Percentiles rank a stretch among this genome's conserved stretches.
Evolutionary conservation across 2,113 vertebrate species (phyloP).

Genomic region (Peromyscus maniculatus): DNA sequence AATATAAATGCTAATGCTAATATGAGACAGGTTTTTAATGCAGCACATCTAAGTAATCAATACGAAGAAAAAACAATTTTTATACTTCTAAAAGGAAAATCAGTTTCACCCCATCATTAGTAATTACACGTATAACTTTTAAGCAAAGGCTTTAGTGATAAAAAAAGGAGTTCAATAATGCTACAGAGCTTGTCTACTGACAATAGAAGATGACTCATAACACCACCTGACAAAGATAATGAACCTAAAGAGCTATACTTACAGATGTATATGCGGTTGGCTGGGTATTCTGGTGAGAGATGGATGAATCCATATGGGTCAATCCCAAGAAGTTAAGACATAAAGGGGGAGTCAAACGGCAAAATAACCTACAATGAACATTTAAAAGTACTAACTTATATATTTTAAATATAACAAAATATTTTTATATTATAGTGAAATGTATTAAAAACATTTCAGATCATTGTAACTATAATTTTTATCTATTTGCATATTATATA

Average conservation of each 20-base stretch:
- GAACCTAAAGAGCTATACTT: conserved; percentile 82
- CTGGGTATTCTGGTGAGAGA: conserved; percentile 92
- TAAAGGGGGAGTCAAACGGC: conserved; percentile 95
- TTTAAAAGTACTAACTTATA: conserved; percentile 3
- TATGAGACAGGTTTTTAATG: neutral
- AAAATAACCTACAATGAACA: conserved; percentile 92
- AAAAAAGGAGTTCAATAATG: conserved; percentile 10
- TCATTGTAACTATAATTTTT: conserved; percentile 13
- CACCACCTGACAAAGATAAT: neutral
- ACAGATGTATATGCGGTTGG: conserved; percentile 96
- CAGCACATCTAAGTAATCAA: neutral
- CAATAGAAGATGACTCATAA: conserved; percentile 43
- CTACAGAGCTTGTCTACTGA: conserved; percentile 1
- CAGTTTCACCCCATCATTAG: conserved; percentile 53
- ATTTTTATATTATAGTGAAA: conserved; percentile 10
- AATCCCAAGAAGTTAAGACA: conserved; percentile 98
- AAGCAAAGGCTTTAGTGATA: neutral
- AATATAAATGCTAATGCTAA: neutral
- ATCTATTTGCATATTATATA: neutral
- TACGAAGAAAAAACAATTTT: conserved; percentile 24
- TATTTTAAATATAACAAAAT: conserved; percentile 39
- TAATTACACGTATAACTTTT: neutral
- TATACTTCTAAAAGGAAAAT: conserved; percentile 19
- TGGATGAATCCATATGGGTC: conserved; percentile 96
- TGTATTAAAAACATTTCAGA: conserved; percentile 13